These are phyloP conservation scores for Pseudomyrmex dendroicus DNA, from an alignment of 1,140 invertebrate species.

Conservation along the genomic window DNA sequence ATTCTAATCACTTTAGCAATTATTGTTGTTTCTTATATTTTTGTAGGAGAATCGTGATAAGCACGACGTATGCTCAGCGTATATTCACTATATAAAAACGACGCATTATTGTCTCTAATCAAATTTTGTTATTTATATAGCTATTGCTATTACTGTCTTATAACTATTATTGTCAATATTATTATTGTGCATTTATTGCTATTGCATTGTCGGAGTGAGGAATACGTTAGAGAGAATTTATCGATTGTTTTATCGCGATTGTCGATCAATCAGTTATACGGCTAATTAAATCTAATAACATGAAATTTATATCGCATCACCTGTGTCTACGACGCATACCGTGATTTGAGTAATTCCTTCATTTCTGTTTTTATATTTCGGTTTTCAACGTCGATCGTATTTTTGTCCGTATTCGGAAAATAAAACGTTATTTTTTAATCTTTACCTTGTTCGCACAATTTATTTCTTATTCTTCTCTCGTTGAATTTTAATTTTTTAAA, in stretches of 20 bases:
- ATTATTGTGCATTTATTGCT: slow-evolving; percentile 69
- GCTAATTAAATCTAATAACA: slow-evolving; percentile 73
- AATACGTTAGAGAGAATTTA: slow-evolving; percentile 72
- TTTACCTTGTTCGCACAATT: slow-evolving; percentile 15
- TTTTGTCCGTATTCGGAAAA: slow-evolving; percentile 8
- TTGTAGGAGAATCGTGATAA: slow-evolving; percentile 38
- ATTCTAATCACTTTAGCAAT: slow-evolving; percentile 23
- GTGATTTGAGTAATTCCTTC: neutral
- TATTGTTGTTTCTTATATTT: slow-evolving; percentile 42
- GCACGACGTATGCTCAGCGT: slow-evolving; percentile 15
- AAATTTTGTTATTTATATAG: slow-evolving; percentile 72
- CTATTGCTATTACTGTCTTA: slow-evolving; percentile 49
- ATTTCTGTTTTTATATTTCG: slow-evolving; percentile 25
- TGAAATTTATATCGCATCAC: slow-evolving; percentile 68
- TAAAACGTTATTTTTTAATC: slow-evolving; percentile 46
- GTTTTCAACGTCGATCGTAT: neutral
- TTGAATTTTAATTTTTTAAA: neutral
- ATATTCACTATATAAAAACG: neutral
- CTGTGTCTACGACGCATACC: slow-evolving; percentile 69
- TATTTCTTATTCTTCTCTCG: neutral
- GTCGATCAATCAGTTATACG: slow-evolving; percentile 70
- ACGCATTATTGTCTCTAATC: slow-evolving; percentile 58
- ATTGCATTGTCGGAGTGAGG: slow-evolving; percentile 55
- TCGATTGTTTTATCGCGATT: slow-evolving; percentile 61
- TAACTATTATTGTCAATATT: slow-evolving; percentile 65